Evolutionary conservation across 2,113 vertebrate genomes (phyloP).

Genomic region (Xenopus tropicalis): UCB_Xtro_10.0 CM004446.2:137744501-137745000

Average conservation of each 20-base stretch:
- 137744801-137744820: too few relatives aligned
- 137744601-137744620: constrained; percentile 26
- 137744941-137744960: too few relatives aligned
- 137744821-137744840: too few relatives aligned
- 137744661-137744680: constrained; percentile 1
- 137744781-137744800: too few relatives aligned
- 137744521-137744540: constrained; percentile 25
- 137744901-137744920: too few relatives aligned
- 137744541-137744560: constrained; percentile 22
- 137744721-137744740: constrained; percentile 13
- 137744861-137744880: too few relatives aligned
- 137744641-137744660: constrained; percentile 2
- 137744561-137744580: constrained; percentile 27
- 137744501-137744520: constrained; percentile 31
- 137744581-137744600: constrained; percentile 26
- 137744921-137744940: too few relatives aligned
- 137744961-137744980: too few relatives aligned
- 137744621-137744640: constrained; percentile 3
- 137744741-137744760: not conserved
- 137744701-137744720: not conserved
- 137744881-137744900: too few relatives aligned
- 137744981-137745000: too few relatives aligned
- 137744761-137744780: not conserved
- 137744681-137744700: constrained; percentile 4
- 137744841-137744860: too few relatives aligned